Base-by-base conservation (phyloP, 1,140 invertebrate species). In the Temnothorax longispinosus region DNA sequence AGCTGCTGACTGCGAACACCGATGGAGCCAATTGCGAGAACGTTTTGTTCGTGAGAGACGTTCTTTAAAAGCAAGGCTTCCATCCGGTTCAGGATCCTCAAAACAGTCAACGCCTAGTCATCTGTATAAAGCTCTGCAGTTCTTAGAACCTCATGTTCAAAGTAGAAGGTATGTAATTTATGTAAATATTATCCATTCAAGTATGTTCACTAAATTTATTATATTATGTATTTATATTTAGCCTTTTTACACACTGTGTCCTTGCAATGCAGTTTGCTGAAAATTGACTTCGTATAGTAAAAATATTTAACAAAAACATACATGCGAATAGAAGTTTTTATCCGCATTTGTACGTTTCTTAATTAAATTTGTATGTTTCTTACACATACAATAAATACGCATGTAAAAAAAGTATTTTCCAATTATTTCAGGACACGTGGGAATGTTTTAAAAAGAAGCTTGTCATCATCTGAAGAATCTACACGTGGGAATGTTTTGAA, bases 401-500 rank as follows among this genome's bases (percentile, higher is more conserved):
- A 67, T 35, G 5, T 21, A 18, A 67, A 21, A 27, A 67, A 67
- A 41, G 27, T 38, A 41, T 67, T 41, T 67, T 67, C 3, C 18
- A 67, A 21, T 67, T 67, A 44, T 44, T 44, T 10, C 38, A 47
- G 65, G 5, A 69, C 65, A 44, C 65, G 44, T 15, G 41, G 44
- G 1, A 71, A 71, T 71, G 8, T 71, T 32, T 27, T 71, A 3
- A 71, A 71, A 50, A 47, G 15, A 71, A 71, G 21, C 6, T 18
- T 71, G 10, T 52, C 67, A 67, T 8, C 38, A 67, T 41, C 64
- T 67, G 18, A 67, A 67, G 64, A 67, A 2, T 21, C 64, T 58
- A 58, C 65, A 44, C 65, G 44, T 15, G 41, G 44, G 1, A 71
- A 71, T 71, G 8, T 71, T 32, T 27, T 71, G 0, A 71, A 71